Percentiles rank a stretch among this genome's conserved stretches.
Conservation (phyloP, 2,797 vertebrate species). For the Choloepus didactylus region DNA sequence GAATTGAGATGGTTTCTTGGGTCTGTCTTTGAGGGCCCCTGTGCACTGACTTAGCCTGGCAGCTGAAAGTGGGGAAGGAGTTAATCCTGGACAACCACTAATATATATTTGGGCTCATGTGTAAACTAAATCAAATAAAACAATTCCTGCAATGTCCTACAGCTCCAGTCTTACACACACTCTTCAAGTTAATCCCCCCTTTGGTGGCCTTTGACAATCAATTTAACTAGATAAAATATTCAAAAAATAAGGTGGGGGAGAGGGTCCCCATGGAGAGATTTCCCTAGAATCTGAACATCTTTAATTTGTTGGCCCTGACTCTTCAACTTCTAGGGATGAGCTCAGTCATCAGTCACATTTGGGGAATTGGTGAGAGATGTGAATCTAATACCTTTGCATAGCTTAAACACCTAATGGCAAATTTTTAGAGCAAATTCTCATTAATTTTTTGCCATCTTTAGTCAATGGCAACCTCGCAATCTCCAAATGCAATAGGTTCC, state of each 20-base stretch:
- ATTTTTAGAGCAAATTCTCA: background rate
- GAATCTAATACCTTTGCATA: background rate
- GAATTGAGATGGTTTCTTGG: background rate
- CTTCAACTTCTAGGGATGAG: background rate
- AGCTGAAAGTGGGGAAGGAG: background rate
- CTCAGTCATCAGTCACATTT: background rate
- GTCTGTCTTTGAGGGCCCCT: background rate
- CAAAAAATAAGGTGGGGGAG: background rate
- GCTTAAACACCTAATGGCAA: background rate
- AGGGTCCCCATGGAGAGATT: background rate
- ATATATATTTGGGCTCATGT: background rate
- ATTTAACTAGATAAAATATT: slow-evolving; percentile 45
- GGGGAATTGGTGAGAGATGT: background rate
- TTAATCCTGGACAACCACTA: background rate
- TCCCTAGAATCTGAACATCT: background rate
- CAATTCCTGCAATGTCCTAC: background rate
- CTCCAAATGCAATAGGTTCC: background rate
- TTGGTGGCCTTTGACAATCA: background rate
- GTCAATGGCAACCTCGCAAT: background rate
- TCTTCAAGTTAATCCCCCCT: background rate
- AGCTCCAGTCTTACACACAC: background rate
- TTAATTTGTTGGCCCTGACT: background rate
- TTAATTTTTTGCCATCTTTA: background rate
- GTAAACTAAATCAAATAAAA: background rate
- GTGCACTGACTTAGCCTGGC: background rate